These are phyloP conservation scores for Melanotaenia trifasciata DNA, from an alignment of 2,797 vertebrate genomes.

Conservation along the genomic window DNA sequence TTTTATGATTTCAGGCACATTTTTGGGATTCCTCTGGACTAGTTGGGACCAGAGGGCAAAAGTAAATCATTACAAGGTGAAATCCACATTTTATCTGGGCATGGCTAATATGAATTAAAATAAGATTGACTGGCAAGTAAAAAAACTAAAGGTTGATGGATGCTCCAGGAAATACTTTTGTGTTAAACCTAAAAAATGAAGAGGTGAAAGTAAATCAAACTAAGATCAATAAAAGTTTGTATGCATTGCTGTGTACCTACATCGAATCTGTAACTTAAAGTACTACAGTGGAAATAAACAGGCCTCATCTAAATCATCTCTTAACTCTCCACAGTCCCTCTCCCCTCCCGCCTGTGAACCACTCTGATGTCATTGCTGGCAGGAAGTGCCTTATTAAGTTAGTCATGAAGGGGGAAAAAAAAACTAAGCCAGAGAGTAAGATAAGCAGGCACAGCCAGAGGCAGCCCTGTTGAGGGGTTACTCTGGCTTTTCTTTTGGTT, in stretches of 20 bases:
- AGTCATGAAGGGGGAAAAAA: slow-evolving; percentile 30
- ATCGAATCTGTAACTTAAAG: slow-evolving; percentile 12
- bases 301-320: slow-evolving; percentile 39
- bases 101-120: background rate
- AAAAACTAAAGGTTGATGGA: background rate
- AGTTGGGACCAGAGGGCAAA: slow-evolving; percentile 62
- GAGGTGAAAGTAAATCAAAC: background rate
- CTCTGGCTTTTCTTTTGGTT: slow-evolving; percentile 26
- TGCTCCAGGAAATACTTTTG: background rate
- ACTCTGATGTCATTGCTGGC: slow-evolving; percentile 77
- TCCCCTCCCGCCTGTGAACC: slow-evolving; percentile 39
- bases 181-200: background rate
- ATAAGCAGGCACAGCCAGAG: slow-evolving; percentile 56
- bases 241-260: slow-evolving; percentile 1
- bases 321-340: slow-evolving; percentile 42
- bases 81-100: slow-evolving; percentile 10
- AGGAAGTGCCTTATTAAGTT: slow-evolving; percentile 87
- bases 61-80: slow-evolving; percentile 19
- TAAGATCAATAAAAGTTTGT: background rate
- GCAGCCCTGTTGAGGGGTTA: slow-evolving; percentile 48
- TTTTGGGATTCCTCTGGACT: slow-evolving; percentile 75
- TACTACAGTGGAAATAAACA: slow-evolving; percentile 43
- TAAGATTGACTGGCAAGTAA: background rate
- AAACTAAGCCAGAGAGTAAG: slow-evolving; percentile 52
- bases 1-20: slow-evolving; percentile 78